Conservation (phyloP, 2,888 invertebrate genomes). For the Gryllus longicercus region DNA sequence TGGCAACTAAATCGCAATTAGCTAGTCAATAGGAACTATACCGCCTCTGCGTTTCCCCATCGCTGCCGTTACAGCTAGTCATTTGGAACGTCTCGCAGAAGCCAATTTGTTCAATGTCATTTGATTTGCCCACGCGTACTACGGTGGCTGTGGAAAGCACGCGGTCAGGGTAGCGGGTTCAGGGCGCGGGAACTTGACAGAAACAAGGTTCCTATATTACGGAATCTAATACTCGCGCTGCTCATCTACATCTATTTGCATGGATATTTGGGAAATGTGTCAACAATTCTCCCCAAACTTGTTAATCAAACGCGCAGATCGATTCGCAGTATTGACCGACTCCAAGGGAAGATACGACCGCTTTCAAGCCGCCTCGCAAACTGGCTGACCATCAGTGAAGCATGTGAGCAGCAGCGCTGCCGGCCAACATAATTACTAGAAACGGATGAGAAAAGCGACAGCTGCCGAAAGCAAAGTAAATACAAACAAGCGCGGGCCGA, state of each 20-base stretch:
- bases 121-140: no score
- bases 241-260: constrained; percentile 2
- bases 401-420: neutral
- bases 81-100: no score
- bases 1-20: neutral
- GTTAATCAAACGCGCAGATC: neutral
- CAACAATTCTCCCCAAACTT: neutral
- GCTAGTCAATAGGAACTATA: neutral
- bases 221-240: neutral
- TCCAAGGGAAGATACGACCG: neutral
- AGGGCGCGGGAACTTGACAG: neutral
- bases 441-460: neutral
- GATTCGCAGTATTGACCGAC: neutral
- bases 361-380: neutral
- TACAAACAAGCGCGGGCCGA: neutral
- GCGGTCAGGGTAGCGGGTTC: neutral
- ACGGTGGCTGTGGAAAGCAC: no score
- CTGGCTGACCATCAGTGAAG: neutral
- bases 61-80: no score
- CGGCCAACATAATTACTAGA: neutral
- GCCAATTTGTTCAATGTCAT: no score
- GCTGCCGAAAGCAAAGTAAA: no score
- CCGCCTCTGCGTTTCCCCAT: neutral
- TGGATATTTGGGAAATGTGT: neutral
- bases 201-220: neutral